Base-by-base conservation (phyloP, 2,113 vertebrate species). In the Halichoerus grypus region DNA sequence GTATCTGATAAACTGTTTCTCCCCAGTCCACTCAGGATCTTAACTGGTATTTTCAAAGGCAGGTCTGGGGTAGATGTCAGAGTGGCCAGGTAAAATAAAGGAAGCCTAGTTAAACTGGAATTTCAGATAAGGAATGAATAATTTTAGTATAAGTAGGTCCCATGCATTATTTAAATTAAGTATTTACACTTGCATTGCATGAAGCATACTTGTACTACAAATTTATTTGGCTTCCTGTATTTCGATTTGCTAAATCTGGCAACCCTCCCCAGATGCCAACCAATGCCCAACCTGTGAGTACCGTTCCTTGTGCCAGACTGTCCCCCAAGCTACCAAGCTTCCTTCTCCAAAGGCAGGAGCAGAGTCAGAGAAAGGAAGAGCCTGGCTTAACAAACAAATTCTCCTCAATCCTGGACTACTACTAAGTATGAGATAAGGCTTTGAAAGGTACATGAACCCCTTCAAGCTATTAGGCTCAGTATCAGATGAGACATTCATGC, bases 1-100 rank as follows among this genome's bases (percentile, higher is more conserved):
- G 13, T 15, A n/a, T 21, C 26, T 76, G 55, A 93, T 46, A 42
- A 36, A 31, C 55, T 61, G 18, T 42, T 90, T 92, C 55, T 57
- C n/a, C 33, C 12, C 10, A 16, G 28, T 59, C 65, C 5, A 69
- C 24, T 24, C 9, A 8, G 16, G 31, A 8, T 88, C 55, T 82
- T 79, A 36, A 31, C 13, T 59, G 53, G 33, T 71, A 94, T 46
- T 93, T 96, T 93, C 86, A 91, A 97, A 88, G 57, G 19, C 13
- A 93, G 42, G 72, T 24, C 59, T 74, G 21, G 5, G 36, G 33
- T 21, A 93, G 28, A 90, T n/a, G 7, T 57, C 59, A 74, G 36
- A 65, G 19, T 76, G 42, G 28, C 26, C 71, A 71, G 59, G 39
- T 28, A 94, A 94, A 88, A 76, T 42, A 91, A 33, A 82, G 39